phyloP scores from a whole-genome alignment of 1,140 invertebrate genomes.

The Adoxophyes honmai region DNA sequence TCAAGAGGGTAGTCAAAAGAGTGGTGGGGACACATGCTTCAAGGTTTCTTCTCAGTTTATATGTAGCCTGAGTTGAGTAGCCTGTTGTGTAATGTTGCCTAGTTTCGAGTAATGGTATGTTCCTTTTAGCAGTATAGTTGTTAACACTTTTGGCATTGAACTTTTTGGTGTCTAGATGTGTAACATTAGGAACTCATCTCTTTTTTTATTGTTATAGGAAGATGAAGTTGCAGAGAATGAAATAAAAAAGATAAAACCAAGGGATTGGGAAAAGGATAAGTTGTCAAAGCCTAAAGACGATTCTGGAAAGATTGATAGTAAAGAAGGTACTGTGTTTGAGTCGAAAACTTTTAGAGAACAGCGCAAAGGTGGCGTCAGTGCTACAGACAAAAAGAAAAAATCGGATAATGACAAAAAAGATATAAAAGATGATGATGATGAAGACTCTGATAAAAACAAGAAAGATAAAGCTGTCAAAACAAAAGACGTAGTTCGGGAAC shows the following conservation, averaged over 20 bases:
- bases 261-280: conserved; percentile 72
- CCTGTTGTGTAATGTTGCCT: conserved; percentile 11
- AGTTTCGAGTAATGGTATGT: not conserved
- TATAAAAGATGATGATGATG: conserved; percentile 51
- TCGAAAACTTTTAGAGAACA: conserved; percentile 64
- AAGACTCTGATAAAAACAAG: conserved; percentile 50
- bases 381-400: conserved; percentile 64
- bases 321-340: conserved; percentile 58
- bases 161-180: no score
- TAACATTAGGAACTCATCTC: no score
- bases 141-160: no score
- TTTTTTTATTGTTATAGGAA: conserved; percentile 44
- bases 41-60: conserved; percentile 45
- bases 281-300: conserved; percentile 67
- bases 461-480: conserved; percentile 62
- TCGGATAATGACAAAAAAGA: conserved; percentile 54
- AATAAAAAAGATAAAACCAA: conserved; percentile 71
- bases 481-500: conserved; percentile 61
- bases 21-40: conserved; percentile 55
- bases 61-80: not conserved
- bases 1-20: conserved; percentile 49
- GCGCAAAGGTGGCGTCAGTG: conserved; percentile 42
- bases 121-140: no score
- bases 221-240: conserved; percentile 64
- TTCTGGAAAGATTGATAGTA: conserved; percentile 50